These are phyloP conservation scores for Gallinago stenura DNA, from an alignment of 2,797 vertebrate genomes.

Conservation along the genomic window DNA sequence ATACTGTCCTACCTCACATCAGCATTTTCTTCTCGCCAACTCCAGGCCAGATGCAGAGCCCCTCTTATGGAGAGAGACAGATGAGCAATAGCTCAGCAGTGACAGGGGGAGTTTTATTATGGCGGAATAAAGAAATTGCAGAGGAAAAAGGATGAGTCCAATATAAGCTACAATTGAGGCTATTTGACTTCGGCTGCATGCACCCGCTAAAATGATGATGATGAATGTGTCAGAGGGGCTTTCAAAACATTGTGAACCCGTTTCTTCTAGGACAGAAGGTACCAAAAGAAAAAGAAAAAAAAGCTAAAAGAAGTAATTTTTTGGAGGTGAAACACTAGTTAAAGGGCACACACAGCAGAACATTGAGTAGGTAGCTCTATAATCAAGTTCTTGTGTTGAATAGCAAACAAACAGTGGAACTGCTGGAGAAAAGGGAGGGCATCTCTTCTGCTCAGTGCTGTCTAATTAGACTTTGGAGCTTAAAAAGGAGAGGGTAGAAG, in stretches of 20 bases:
- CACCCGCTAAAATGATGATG: background rate
- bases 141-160: conserved; percentile 12
- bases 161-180: conserved; percentile 23
- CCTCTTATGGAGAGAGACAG: background rate
- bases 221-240: background rate
- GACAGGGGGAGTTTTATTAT: conserved; percentile 30
- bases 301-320: background rate
- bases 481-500: background rate
- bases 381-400: background rate
- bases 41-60: background rate
- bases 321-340: background rate
- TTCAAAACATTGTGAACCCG: background rate
- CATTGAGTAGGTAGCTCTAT: background rate
- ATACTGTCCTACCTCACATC: background rate
- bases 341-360: background rate
- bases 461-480: background rate
- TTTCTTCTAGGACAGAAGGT: background rate
- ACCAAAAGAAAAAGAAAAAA: background rate
- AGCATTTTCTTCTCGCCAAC: background rate
- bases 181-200: conserved; percentile 31
- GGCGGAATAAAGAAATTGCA: conserved; percentile 7
- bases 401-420: background rate
- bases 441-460: background rate
- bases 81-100: conserved; percentile 27
- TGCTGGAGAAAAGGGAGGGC: background rate